Evolutionary conservation across 2,113 vertebrate genomes (phyloP).

Genomic region (Pao palembangensis): DNA sequence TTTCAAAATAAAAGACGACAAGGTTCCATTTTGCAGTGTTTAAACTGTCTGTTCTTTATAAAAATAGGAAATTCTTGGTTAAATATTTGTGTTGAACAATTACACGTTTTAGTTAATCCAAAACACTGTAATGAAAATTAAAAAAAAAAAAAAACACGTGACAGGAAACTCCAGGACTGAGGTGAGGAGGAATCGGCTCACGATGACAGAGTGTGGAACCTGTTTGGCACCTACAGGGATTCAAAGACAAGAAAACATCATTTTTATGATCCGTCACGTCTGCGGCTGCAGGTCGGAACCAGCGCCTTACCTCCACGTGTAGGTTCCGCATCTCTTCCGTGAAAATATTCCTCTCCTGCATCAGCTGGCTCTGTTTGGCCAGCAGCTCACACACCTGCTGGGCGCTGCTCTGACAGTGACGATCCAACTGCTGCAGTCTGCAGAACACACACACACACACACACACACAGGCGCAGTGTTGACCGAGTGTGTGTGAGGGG

Average conservation of each 20-base stretch:
- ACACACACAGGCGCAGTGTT: constrained; percentile 25
- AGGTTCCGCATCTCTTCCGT: constrained; percentile 79
- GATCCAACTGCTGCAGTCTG: constrained; percentile 91
- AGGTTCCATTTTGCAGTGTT: background rate
- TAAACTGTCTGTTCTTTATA: background rate
- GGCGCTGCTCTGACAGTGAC: constrained; percentile 86
- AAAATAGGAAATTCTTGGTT: background rate
- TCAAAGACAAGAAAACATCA: constrained; percentile 10
- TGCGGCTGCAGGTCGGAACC: background rate
- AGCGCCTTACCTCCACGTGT: constrained; percentile 71
- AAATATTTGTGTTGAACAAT: background rate
- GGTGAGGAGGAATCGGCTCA: constrained; percentile 20
- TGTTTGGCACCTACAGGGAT: constrained; percentile 49
- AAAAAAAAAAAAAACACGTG: background rate
- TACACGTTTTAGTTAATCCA: background rate
- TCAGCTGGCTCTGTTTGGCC: constrained; percentile 85
- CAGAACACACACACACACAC: constrained; percentile 45
- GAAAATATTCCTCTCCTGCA: constrained; percentile 83
- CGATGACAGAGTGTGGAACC: constrained; percentile 26
- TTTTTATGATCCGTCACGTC: background rate
- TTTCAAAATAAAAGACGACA: background rate
- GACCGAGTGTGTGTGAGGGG: constrained; percentile 36
- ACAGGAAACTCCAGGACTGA: constrained; percentile 3
- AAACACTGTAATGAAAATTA: background rate
- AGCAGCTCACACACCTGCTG: constrained; percentile 90